Base-by-base conservation (phyloP, 2,888 invertebrate genomes). In the Leucophenga montana region DNA sequence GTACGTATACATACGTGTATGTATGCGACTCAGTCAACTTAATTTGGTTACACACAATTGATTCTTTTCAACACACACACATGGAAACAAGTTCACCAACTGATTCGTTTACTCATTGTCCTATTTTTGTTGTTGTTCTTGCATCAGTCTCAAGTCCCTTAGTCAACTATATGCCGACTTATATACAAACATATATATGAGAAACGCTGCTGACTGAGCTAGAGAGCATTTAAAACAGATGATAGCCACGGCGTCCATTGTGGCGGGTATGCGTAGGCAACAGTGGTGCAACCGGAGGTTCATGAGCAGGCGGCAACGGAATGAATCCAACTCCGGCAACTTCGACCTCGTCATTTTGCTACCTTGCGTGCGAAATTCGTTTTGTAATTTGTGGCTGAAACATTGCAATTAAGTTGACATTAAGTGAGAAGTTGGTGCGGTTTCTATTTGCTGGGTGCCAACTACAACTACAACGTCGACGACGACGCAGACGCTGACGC, bases 31-130 rank as follows among this genome's bases (percentile, higher is more conserved):
- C 82, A 82, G 77, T 82, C 82, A 85, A 86, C 86, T 85, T 86
- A 85, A 86, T 86, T 86, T 85, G 82, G 85, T 86, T 85, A 83
- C 85, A 86, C 85, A 86, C 85, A 86, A 86, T 86, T 86, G 85
- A 86, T 83, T 86, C 80, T 81, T 81, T 85, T 78, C 73, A 72
- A 66, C 75, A 70, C 66, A 39, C 33, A 16, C 64, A 70, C 46
- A 33, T 59, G 8, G 44, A 61, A 50, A 65, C 67, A 33, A 3
- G 8, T 33, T n/a, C n/a, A n/a, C n/a, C n/a, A n/a, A n/a, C n/a
- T n/a, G n/a, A n/a, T n/a, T n/a, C n/a, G n/a, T n/a, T n/a, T n/a
- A n/a, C 44, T n/a, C 69, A 68, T 61, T 69, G 65, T 64, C 68
- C 57, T 68, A 70, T 76, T 78, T 75, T 80, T 80, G 79, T 78